Conservation (phyloP, 64 coral and sea anemone species). For the Stichodactyla mertensii region DNA sequence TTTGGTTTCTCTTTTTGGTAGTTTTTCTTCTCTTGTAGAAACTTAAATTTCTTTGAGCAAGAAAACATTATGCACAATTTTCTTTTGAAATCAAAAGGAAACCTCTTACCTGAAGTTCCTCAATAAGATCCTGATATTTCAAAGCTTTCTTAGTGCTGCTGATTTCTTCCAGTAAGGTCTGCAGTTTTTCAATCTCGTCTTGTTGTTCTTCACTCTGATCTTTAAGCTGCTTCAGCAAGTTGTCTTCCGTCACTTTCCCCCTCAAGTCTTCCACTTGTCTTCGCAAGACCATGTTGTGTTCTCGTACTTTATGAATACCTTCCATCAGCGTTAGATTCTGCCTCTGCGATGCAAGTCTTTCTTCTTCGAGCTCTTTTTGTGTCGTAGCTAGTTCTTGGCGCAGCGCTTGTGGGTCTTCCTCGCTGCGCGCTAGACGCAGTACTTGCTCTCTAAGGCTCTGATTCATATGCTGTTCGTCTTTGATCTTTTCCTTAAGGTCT, state of each 20-base stretch:
- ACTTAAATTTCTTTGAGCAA: too few species aligned
- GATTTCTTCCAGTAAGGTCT: constrained; percentile 11
- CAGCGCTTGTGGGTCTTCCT: background rate
- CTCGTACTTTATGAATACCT: constrained; percentile 12
- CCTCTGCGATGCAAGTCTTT: constrained; percentile 18
- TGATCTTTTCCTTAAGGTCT: constrained; percentile 13
- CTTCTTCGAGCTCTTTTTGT: constrained; percentile 16
- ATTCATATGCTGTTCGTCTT: constrained; percentile 4
- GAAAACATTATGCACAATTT: background rate
- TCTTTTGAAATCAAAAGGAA: background rate
- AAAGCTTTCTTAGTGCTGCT: background rate
- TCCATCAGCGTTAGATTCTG: constrained; percentile 8
- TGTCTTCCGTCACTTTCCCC: background rate
- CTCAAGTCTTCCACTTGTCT: background rate
- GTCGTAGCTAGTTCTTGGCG: background rate
- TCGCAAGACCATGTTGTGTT: constrained; percentile 16
- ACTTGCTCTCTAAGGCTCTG: constrained; percentile 8
- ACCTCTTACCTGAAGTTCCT: constrained; percentile 20
- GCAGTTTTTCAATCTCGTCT: constrained; percentile 15
- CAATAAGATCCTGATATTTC: constrained; percentile 28
- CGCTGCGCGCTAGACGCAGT: background rate
- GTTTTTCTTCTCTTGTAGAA: too few species aligned
- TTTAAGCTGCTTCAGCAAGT: background rate
- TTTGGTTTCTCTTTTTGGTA: too few species aligned
- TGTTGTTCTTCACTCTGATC: constrained; percentile 25